Percentiles rank a stretch among this genome's conserved stretches.
These are phyloP conservation scores for Porites rus DNA, from an alignment of 92 coral and sea anemone species.

Conservation along the genomic window DNA sequence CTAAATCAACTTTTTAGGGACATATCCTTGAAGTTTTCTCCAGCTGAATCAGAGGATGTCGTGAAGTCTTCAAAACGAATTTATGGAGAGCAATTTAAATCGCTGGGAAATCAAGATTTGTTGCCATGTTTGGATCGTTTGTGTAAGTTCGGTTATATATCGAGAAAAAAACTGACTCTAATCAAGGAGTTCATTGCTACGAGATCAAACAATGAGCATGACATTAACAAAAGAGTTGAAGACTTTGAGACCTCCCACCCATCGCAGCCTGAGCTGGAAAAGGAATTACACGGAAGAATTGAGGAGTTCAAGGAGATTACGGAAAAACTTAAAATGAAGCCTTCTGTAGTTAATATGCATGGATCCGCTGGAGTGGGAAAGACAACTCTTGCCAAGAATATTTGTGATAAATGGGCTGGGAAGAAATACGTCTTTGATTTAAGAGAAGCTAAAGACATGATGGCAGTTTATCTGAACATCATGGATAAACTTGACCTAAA, in stretches of 20 bases:
- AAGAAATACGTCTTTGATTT: conserved; percentile 33
- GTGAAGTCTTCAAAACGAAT: conserved; percentile 18
- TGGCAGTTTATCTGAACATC: conserved; percentile 23
- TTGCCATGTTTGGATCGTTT: conserved; percentile 16
- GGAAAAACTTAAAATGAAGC: conserved; percentile 20
- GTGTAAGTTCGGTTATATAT: background rate
- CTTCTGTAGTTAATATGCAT: conserved; percentile 63
- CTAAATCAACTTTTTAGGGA: conserved; percentile 3
- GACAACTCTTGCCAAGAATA: conserved; percentile 72
- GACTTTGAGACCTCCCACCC: conserved; percentile 22
- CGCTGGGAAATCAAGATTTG: conserved; percentile 10
- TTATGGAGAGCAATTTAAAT: conserved; percentile 27
- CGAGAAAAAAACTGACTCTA: background rate
- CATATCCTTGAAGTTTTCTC: conserved; percentile 1
- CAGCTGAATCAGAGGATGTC: conserved; percentile 23
- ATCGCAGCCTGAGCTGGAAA: background rate
- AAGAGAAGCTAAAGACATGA: conserved; percentile 54
- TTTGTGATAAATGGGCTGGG: conserved; percentile 27
- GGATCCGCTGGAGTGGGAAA: conserved; percentile 86
- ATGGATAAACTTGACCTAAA: conserved; percentile 22
- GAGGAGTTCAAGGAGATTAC: conserved; percentile 43
- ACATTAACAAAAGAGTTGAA: conserved; percentile 34
- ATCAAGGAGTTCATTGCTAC: conserved; percentile 34
- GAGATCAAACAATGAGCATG: conserved; percentile 33
- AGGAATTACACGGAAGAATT: conserved; percentile 61